Evolutionary conservation across 2,888 invertebrate species (phyloP).

Genomic region (Pristionchus mayeri): DNA sequence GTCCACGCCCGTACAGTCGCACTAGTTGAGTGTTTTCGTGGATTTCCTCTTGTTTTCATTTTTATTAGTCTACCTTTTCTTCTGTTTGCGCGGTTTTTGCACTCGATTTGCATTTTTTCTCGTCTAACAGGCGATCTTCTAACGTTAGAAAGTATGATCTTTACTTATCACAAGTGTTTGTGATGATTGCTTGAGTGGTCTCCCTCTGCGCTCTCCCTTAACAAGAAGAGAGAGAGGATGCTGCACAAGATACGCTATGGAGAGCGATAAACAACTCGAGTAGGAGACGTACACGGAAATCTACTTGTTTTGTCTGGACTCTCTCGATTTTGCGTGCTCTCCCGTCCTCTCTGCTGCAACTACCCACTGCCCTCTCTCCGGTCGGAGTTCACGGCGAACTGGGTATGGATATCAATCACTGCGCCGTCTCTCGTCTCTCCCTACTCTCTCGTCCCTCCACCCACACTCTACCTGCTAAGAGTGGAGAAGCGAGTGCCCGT

Average conservation of each 20-base stretch:
- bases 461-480: not conserved
- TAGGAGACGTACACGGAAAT: not conserved
- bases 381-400: conserved; percentile 33
- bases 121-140: not conserved
- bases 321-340: not conserved
- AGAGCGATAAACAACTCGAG: conserved; percentile 36
- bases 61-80: not conserved
- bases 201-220: not conserved
- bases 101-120: not conserved
- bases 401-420: conserved; percentile 23
- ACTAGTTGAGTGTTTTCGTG: not conserved
- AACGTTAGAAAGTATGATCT: not conserved
- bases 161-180: not conserved
- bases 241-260: conserved; percentile 28
- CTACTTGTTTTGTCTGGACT: not conserved
- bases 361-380: not conserved
- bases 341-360: not conserved
- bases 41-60: not conserved
- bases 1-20: not conserved
- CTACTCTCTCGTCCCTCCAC: not conserved
- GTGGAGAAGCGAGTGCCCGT: not conserved
- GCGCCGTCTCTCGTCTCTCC: not conserved
- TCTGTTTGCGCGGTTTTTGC: not conserved
- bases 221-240: too few relatives aligned
- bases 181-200: not conserved